phyloP scores from a whole-genome alignment of 2,888 invertebrate species.

The Plagiodera versicolora region DNA sequence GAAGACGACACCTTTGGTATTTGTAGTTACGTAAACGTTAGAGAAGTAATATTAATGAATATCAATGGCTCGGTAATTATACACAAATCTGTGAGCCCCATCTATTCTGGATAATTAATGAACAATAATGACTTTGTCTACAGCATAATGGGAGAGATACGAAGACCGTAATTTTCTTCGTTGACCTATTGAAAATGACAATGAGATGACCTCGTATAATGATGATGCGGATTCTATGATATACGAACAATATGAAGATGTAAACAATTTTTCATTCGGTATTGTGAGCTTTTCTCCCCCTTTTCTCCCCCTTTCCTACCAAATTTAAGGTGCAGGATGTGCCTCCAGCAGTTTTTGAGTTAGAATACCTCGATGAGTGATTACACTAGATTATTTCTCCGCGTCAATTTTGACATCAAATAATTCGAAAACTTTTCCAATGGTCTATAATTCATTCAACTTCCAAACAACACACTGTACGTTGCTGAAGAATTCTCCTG shows the following conservation, averaged over 20 bases:
- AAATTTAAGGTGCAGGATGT: no score
- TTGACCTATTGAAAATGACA: conserved; percentile 1
- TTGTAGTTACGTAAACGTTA: conserved; percentile 10
- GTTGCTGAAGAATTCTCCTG: not conserved
- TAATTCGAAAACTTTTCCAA: no score
- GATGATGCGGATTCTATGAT: not conserved
- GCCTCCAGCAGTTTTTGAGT: no score
- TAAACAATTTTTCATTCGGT: no score
- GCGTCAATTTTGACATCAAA: no score
- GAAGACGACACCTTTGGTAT: conserved; percentile 10
- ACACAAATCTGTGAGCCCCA: not conserved
- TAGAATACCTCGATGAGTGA: no score
- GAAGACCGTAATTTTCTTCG: not conserved
- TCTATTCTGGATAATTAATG: not conserved
- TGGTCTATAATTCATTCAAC: no score
- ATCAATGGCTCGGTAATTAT: not conserved
- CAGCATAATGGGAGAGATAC: not conserved
- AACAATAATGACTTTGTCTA: conserved; percentile 1
- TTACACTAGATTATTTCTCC: no score
- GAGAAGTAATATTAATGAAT: conserved; percentile 7
- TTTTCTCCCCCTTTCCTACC: no score
- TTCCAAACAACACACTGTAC: not conserved
- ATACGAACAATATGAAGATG: not conserved
- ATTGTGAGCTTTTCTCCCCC: no score
- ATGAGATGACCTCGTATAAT: not conserved